Percentiles rank a stretch among this genome's conserved stretches.
Conservation (phyloP, 53 echinoderm and acorn worm genomes). For the Holothuria scabra region DNA sequence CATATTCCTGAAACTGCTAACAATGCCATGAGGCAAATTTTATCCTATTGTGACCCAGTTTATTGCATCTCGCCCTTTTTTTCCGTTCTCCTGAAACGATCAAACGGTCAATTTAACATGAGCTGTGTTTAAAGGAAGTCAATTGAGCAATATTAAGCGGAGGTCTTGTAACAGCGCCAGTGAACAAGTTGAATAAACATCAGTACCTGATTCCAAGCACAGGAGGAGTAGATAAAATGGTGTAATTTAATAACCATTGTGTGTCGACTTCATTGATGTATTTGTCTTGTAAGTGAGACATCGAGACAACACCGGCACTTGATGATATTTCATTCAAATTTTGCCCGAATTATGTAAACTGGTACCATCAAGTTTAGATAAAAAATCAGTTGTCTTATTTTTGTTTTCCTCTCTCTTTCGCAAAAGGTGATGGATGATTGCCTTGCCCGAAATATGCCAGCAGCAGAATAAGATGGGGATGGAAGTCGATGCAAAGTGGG, state of each 20-base stretch:
- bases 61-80: neutral
- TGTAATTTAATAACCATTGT: constrained; percentile 24
- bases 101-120: constrained; percentile 37
- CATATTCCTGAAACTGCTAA: neutral
- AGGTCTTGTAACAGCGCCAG: neutral
- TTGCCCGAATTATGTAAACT: too few species aligned
- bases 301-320: too few species aligned
- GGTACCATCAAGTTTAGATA: too few species aligned
- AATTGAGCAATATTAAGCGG: constrained; percentile 13
- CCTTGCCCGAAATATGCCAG: too few species aligned
- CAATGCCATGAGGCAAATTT: neutral
- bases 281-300: too few species aligned
- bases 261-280: too few species aligned
- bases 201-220: neutral
- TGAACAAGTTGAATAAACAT: constrained; percentile 18
- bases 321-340: too few species aligned
- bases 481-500: too few species aligned
- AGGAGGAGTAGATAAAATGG: constrained; percentile 3
- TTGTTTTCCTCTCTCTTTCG: too few species aligned
- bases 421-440: too few species aligned
- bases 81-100: neutral
- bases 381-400: too few species aligned
- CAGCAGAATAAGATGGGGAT: too few species aligned
- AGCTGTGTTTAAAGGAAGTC: constrained; percentile 24
- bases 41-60: constrained; percentile 29